These are phyloP conservation scores for Pinctada fucata DNA, from an alignment of 2,888 invertebrate species.

Conservation along the genomic window DNA sequence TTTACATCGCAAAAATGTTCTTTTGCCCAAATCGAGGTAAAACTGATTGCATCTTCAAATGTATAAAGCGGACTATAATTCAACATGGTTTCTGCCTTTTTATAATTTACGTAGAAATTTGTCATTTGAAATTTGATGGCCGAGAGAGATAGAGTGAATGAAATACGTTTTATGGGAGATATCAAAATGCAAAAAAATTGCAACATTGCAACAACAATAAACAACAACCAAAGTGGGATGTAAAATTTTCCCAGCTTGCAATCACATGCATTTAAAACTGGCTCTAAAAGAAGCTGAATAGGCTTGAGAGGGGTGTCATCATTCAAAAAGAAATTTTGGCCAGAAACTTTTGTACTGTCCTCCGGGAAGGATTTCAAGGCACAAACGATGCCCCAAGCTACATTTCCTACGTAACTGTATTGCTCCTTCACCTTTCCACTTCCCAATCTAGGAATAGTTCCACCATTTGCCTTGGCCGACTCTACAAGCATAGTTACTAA, in stretches of 20 bases:
- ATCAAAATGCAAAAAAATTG: constrained; percentile 21
- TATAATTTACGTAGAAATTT: constrained; percentile 79
- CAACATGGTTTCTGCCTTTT: constrained; percentile 80
- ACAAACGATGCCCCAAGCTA: constrained; percentile 82
- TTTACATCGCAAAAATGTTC: neutral
- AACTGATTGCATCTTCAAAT: constrained; percentile 69
- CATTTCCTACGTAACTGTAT: constrained; percentile 79
- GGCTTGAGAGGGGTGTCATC: constrained; percentile 82
- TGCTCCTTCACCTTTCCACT: constrained; percentile 79
- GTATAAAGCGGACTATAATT: constrained; percentile 78
- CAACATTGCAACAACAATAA: neutral
- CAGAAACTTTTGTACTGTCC: constrained; percentile 75
- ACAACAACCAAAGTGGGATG: constrained; percentile 1
- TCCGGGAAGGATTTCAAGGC: constrained; percentile 80
- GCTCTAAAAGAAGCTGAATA: constrained; percentile 55
- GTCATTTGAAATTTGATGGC: constrained; percentile 21
- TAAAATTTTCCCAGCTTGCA: constrained; percentile 11
- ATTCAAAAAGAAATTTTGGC: constrained; percentile 80
- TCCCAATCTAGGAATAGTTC: constrained; percentile 78
- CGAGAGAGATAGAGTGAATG: constrained; percentile 7
- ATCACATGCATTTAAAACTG: constrained; percentile 9
- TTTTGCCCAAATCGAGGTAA: neutral
- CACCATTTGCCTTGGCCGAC: constrained; percentile 78
- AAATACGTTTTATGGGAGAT: constrained; percentile 14
- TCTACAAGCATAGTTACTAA: constrained; percentile 79